Evolutionary conservation across 2,113 vertebrate genomes (phyloP).

Genomic region (Cyanoliseus patagonus): DNA sequence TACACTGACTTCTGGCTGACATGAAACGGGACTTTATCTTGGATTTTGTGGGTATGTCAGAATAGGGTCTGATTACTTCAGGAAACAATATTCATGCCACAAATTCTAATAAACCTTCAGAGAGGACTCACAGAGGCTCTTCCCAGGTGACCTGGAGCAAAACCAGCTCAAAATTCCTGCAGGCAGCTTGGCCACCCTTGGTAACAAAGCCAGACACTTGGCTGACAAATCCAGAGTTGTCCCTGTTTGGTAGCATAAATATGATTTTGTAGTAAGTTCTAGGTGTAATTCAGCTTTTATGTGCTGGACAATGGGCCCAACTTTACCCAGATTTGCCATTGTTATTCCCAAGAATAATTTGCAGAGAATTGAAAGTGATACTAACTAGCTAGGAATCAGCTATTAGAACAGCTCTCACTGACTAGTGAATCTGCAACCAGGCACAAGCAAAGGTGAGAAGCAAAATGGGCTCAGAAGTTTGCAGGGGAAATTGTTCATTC

Average conservation of each 20-base stretch:
- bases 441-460: neutral
- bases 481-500: neutral
- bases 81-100: neutral
- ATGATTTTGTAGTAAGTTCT: neutral
- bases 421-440: neutral
- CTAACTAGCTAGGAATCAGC: neutral
- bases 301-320: neutral
- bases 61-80: neutral
- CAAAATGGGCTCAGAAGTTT: neutral
- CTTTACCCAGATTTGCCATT: neutral
- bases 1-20: neutral
- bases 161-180: neutral
- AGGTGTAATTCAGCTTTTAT: neutral
- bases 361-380: neutral
- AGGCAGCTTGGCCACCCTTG: neutral
- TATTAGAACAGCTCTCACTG: neutral
- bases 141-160: neutral
- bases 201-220: neutral
- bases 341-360: neutral
- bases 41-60: neutral
- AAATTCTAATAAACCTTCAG: conserved; percentile 17
- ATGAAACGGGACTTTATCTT: neutral
- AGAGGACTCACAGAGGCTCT: neutral
- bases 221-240: neutral
- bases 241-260: neutral